Evolutionary conservation across 2,888 invertebrate genomes (phyloP).

Genomic region (Ptilodon capucinus): DNA sequence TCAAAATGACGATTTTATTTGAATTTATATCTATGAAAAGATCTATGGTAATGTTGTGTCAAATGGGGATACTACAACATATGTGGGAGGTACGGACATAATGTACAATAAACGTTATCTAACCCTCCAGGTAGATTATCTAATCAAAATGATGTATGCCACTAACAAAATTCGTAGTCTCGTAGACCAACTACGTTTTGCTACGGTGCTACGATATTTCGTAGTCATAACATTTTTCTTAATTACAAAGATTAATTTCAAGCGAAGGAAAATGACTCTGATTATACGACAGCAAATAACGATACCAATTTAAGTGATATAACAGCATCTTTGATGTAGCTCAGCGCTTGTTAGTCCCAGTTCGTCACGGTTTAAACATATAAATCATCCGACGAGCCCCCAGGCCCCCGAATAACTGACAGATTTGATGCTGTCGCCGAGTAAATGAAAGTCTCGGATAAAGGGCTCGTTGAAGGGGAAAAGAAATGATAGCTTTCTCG

Average conservation of each 20-base stretch:
- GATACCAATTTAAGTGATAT: conserved; percentile 19
- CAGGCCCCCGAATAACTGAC: conserved; percentile 36
- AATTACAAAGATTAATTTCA: neutral
- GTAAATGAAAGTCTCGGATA: conserved; percentile 52
- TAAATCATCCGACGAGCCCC: conserved; percentile 42
- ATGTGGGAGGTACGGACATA: no score
- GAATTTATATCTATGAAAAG: no score
- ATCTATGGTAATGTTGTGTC: no score
- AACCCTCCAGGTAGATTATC: no score
- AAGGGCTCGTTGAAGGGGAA: conserved; percentile 17
- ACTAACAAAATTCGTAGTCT: neutral
- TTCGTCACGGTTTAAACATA: conserved; percentile 26
- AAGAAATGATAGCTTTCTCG: conserved; percentile 28
- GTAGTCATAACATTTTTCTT: no score
- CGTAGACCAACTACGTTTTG: neutral
- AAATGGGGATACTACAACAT: no score
- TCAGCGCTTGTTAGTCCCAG: conserved; percentile 36
- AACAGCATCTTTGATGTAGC: conserved; percentile 25
- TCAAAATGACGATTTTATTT: no score
- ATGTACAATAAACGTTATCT: no score
- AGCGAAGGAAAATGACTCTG: neutral
- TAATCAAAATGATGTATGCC: no score
- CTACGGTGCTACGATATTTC: neutral
- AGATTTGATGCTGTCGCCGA: conserved; percentile 62
- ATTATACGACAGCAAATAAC: conserved; percentile 6